Base-by-base conservation (phyloP, 2,888 invertebrate genomes). In the Leptopilina drosophilae region DNA sequence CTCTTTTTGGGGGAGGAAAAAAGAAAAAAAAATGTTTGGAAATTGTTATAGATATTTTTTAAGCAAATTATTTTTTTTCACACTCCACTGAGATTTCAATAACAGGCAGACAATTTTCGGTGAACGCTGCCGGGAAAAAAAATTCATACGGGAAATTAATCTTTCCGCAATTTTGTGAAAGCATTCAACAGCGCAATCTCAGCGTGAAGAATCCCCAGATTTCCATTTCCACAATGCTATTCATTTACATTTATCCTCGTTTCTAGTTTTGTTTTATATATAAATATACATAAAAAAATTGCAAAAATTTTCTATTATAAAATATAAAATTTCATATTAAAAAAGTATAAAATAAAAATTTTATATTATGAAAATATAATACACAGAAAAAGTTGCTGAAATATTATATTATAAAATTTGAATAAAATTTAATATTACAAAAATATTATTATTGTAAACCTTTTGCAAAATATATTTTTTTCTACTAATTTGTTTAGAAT, bases 161-260 rank as follows among this genome's bases (percentile, higher is more conserved):
- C 56, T 56, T 53, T 56, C 73, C 11, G 56, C 56, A 56, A 56
- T 73, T 73, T 73, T n/a, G n/a, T 11, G 33, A 33, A 56, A 73
- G 15, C 33, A 9, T 9, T 33, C 33, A 33, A n/a, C 33, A n/a
- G 26, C 53, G 33, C 9, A n/a, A 73, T 53, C 9, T 73, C 56
- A 40, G 6, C 9, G 56, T 56, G 33, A 56, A 73, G 56, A 73
- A 40, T 33, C 26, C 8, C 20, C 33, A 14, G n/a, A 73, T 73
- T 73, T 73, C 69, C 53, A 69, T 69, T 69, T 69, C 20, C 53
- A 69, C 69, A 69, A 69, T 69, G 53, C 20, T 42, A 53, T 53
- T 69, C 53, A 69, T 49, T 69, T 53, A 53, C 69, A 69, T 69
- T 26, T 49, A 33, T 67, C 15, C 42, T 46, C 12, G 46, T 67